phyloP scores from a whole-genome alignment of 2,113 vertebrate genomes.

The rat (Rattus norvegicus) region DNA sequence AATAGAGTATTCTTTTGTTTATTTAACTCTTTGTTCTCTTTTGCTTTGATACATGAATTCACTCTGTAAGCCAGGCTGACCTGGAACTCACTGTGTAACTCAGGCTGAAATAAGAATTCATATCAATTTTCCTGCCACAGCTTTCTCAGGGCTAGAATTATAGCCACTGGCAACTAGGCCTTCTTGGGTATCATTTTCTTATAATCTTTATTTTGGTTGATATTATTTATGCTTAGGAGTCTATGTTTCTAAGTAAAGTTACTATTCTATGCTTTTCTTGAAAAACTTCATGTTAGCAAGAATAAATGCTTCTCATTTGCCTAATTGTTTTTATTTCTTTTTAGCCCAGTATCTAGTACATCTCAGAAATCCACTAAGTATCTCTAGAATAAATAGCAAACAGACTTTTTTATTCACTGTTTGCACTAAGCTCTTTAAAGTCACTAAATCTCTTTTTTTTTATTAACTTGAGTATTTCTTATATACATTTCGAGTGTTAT shows the following conservation, averaged over 20 bases:
- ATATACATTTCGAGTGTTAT: too few relatives aligned
- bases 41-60: not conserved
- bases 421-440: slow-evolving; percentile 6
- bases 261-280: not conserved
- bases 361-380: not conserved
- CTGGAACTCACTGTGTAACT: not conserved
- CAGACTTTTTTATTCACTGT: not conserved
- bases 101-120: not conserved
- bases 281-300: not conserved
- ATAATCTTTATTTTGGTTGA: not conserved
- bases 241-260: slow-evolving; percentile 14
- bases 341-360: not conserved
- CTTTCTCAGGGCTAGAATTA: not conserved
- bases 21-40: not conserved
- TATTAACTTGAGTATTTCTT: too few relatives aligned
- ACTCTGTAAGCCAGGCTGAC: not conserved
- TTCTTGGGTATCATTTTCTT: not conserved
- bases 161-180: too few relatives aligned
- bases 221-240: not conserved
- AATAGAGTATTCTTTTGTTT: not conserved
- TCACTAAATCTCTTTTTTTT: not conserved
- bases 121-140: not conserved
- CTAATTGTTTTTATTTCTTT: not conserved
- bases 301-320: not conserved
- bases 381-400: not conserved